Evolutionary conservation across 2,888 invertebrate species (phyloP), one percentile per base, ranked within the genome.

Genomic region (Stenichneumon culpator): DNA sequence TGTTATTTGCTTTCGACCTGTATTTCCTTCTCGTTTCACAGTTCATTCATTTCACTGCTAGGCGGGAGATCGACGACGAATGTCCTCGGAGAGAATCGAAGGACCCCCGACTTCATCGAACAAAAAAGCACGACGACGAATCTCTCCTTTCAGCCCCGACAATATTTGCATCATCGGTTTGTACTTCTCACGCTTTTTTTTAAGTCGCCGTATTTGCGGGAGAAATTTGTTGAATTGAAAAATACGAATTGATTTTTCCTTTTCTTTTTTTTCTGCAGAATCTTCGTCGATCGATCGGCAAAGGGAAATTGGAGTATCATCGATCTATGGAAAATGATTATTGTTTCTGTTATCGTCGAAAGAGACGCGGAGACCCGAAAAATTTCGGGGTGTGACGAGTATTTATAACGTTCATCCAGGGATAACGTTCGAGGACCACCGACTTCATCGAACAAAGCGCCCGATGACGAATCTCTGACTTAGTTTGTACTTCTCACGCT

Each of bases 1-100:
- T 6, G 25, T 14, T 82, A 74, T 84, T 84, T 84, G 74, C 84
- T 84, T 84, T 84, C 84, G 82, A 84, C 84, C 84, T 84, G 84
- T 44, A 44, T 79, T 84, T 82, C 50, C 60, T 67, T 25, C 16
- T 28, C 78, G 47, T 50, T 44, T 9, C n/a, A 78, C 54, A 78
- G 78, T 82, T 82, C 82, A 78, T 69, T 82, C 84, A 47, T 65
- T 82, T 54, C 63, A 36, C 74, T 44, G 67, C 68, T 16, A n/a
- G 39, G 32, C 68, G 80, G 70, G 63, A 70, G 75, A 57, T 57
- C 60, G 60, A 22, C 60, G 11, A 54, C 57, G 60, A 57, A 25
- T n/a, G 28, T 39, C 25, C 47, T 22, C 47, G 25, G 60, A 19
- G 32, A 79, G 25, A 3, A 44, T 44, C 60, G 22, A n/a, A 39